These are phyloP conservation scores for Ceratotherium simum DNA, from an alignment of 2,113 vertebrate genomes.

Conservation along the genomic window DNA sequence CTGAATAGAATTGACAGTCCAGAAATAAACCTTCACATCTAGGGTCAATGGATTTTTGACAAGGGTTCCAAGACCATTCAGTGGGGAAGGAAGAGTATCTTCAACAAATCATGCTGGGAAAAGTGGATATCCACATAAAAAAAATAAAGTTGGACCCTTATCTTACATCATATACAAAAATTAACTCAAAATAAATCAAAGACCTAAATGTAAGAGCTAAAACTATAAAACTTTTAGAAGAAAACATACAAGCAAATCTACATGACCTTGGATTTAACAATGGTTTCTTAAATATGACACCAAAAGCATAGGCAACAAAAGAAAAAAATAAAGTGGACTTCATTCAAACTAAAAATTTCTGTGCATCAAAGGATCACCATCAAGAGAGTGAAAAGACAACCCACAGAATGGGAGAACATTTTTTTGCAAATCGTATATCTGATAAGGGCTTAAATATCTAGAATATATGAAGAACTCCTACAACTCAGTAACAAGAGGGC, in stretches of 20 bases:
- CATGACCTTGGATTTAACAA: neutral
- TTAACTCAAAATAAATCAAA: neutral
- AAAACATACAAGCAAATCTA: neutral
- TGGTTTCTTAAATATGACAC: neutral
- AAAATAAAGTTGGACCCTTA: neutral
- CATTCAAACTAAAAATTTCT: neutral
- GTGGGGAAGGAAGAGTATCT: neutral
- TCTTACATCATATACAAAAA: neutral
- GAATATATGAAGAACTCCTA: neutral
- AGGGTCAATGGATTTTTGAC: neutral
- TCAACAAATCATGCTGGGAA: neutral
- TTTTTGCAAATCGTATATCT: neutral
- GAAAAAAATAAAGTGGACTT: neutral
- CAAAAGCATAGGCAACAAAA: neutral
- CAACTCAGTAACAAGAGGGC: neutral
- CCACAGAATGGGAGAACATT: neutral
- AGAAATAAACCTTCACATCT: neutral
- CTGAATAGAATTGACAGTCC: neutral
- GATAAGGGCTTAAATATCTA: neutral
- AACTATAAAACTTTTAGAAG: constrained; percentile 20
- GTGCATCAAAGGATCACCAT: neutral
- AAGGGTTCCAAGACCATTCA: neutral
- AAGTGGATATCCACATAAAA: neutral
- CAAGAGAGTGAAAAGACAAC: neutral
- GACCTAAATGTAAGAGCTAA: neutral